Conservation (phyloP, 2,797 vertebrate species). For the Urocyon cinereoargenteus region DNA sequence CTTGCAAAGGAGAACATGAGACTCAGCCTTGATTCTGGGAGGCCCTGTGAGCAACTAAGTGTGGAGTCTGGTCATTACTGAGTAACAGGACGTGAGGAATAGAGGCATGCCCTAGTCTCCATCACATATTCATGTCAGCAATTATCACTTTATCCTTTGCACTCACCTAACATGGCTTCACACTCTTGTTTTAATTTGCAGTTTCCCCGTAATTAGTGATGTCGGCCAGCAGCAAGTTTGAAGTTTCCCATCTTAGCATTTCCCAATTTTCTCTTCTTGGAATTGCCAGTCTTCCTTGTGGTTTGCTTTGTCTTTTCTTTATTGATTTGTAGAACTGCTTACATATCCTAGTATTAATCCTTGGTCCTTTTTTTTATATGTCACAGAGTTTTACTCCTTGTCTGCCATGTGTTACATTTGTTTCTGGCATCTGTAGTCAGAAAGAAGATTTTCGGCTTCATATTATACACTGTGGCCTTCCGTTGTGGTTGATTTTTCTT, state of each 20-base stretch:
- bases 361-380: not conserved
- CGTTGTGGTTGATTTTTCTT: not conserved
- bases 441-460: not conserved
- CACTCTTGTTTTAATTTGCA: not conserved
- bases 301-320: not conserved
- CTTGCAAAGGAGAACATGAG: not conserved
- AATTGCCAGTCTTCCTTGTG: slow-evolving; percentile 1
- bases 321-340: not conserved
- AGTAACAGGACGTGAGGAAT: rapidly evolving
- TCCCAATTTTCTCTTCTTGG: not conserved
- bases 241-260: not conserved
- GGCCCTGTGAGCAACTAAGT: not conserved
- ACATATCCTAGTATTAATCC: not conserved
- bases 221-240: not conserved
- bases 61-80: not conserved
- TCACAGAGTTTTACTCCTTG: not conserved
- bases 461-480: not conserved
- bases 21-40: not conserved
- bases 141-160: not conserved
- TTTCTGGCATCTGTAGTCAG: not conserved
- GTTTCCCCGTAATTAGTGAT: not conserved
- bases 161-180: not conserved
- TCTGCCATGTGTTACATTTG: not conserved
- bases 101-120: too few relatives aligned
- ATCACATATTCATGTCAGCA: not conserved